Conservation (phyloP, 2,888 invertebrate species). For the Caenorhabditis sp. region DNA sequence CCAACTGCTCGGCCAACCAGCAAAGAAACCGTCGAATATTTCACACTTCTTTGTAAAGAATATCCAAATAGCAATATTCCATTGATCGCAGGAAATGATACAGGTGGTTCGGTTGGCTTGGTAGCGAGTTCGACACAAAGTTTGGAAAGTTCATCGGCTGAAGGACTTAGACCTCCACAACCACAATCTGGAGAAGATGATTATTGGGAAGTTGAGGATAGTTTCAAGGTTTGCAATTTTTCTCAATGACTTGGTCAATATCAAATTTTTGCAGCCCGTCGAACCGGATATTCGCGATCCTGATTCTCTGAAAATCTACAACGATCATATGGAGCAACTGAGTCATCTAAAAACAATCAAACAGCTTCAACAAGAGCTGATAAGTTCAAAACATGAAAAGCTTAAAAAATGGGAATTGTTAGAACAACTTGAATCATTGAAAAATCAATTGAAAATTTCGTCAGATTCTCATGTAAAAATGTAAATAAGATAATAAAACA, state of each 20-base stretch:
- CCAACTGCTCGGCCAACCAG: constrained; percentile 51
- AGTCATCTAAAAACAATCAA: constrained; percentile 2
- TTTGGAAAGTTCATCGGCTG: constrained; percentile 1
- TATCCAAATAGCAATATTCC: constrained; percentile 53
- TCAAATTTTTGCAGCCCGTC: constrained; percentile 20
- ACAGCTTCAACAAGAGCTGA: not conserved
- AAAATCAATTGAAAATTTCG: not conserved
- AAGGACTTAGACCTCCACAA: too few relatives aligned
- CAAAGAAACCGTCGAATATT: constrained; percentile 43
- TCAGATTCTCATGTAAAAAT: not conserved
- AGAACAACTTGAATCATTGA: not conserved
- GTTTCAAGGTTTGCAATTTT: not conserved
- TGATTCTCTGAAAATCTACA: constrained; percentile 14
- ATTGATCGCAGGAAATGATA: constrained; percentile 38
- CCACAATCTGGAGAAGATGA: not conserved
- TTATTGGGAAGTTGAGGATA: not conserved
- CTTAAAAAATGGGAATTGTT: not conserved
- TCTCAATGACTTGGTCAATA: not conserved
- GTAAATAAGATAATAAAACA: constrained; percentile 12
- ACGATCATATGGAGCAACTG: constrained; percentile 16
- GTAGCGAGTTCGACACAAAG: constrained; percentile 16
- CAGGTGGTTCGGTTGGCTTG: not conserved
- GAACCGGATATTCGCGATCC: constrained; percentile 22
- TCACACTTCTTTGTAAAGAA: constrained; percentile 46
- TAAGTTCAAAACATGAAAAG: not conserved